These are phyloP conservation scores for Cerastis leucographa DNA, from an alignment of 2,888 invertebrate genomes.

Conservation along the genomic window DNA sequence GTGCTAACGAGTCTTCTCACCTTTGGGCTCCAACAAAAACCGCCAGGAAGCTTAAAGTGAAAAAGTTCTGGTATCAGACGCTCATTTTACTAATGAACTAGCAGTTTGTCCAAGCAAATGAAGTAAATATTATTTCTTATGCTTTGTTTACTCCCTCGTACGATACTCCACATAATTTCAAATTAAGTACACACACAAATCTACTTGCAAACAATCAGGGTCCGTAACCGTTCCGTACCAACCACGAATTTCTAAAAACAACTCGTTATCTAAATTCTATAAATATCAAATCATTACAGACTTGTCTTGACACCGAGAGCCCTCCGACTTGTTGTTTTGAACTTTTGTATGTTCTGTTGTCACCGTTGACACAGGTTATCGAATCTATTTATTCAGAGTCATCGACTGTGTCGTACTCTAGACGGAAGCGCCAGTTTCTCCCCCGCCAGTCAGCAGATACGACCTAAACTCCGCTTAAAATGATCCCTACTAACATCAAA, in stretches of 20 bases:
- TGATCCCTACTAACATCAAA: conserved; percentile 74
- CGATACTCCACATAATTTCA: conserved; percentile 48
- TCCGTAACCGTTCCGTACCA: conserved; percentile 67
- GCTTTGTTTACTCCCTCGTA: conserved; percentile 46
- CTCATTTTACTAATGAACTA: conserved; percentile 38
- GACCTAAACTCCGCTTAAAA: conserved; percentile 72
- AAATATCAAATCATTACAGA: conserved; percentile 83
- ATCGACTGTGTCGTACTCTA: conserved; percentile 76
- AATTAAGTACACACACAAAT: conserved; percentile 58
- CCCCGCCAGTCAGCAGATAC: conserved; percentile 72
- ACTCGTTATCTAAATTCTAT: conserved; percentile 83
- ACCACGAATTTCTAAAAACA: conserved; percentile 83
- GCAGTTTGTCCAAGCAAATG: conserved; percentile 4
- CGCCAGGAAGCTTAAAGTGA: conserved; percentile 16
- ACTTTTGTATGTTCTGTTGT: conserved; percentile 84
- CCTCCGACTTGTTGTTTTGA: conserved; percentile 88
- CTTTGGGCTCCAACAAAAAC: conserved; percentile 21
- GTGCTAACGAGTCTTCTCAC: conserved; percentile 52
- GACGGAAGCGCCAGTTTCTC: conserved; percentile 85
- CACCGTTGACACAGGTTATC: conserved; percentile 88
- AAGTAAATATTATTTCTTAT: conserved; percentile 26
- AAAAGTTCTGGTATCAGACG: conserved; percentile 15
- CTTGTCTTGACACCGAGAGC: conserved; percentile 78
- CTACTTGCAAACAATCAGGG: conserved; percentile 48
- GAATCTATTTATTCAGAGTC: conserved; percentile 84